A percentile compares a stretch with the other conserved stretches of the same genome.
Conservation (phyloP, 2,888 invertebrate genomes). For the Nymphalis polychloros region DNA sequence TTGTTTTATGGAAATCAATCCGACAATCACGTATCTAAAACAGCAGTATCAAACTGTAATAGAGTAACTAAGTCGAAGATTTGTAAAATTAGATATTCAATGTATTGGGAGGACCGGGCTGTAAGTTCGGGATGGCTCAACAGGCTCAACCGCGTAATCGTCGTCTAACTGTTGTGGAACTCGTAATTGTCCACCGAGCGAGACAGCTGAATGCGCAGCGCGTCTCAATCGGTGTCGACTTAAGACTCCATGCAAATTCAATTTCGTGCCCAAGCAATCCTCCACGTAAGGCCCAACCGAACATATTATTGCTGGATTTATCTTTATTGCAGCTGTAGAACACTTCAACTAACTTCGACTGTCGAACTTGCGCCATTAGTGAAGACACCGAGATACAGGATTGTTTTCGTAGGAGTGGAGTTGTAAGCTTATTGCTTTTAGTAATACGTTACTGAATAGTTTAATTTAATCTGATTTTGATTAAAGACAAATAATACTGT, state of each 20-base stretch:
- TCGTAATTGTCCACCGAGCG: slow-evolving; percentile 69
- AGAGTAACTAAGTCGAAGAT: slow-evolving; percentile 18
- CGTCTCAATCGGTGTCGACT: slow-evolving; percentile 74
- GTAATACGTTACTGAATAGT: slow-evolving; percentile 71
- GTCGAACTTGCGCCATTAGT: slow-evolving; percentile 81
- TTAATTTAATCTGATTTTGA: slow-evolving; percentile 69
- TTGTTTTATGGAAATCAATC: slow-evolving; percentile 8
- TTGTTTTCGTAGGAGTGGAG: slow-evolving; percentile 79
- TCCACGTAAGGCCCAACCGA: slow-evolving; percentile 79
- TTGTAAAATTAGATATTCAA: slow-evolving; percentile 38
- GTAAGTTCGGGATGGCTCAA: slow-evolving; percentile 47
- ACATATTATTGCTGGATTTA: slow-evolving; percentile 82
- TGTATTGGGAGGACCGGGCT: slow-evolving; percentile 21
- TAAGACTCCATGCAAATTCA: slow-evolving; percentile 82
- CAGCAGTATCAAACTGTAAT: slow-evolving; percentile 2
- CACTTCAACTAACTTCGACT: slow-evolving; percentile 81
- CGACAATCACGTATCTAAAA: not conserved
- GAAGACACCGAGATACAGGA: slow-evolving; percentile 81
- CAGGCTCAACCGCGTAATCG: slow-evolving; percentile 61
- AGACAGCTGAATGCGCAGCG: slow-evolving; percentile 59
- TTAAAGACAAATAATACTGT: not conserved
- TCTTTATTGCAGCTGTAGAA: slow-evolving; percentile 81
- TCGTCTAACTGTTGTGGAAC: slow-evolving; percentile 62
- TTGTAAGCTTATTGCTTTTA: slow-evolving; percentile 81
- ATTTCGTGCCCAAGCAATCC: slow-evolving; percentile 78